These are phyloP conservation scores for Prinia subflava DNA, from an alignment of 2,113 vertebrate species.

Conservation along the genomic window DNA sequence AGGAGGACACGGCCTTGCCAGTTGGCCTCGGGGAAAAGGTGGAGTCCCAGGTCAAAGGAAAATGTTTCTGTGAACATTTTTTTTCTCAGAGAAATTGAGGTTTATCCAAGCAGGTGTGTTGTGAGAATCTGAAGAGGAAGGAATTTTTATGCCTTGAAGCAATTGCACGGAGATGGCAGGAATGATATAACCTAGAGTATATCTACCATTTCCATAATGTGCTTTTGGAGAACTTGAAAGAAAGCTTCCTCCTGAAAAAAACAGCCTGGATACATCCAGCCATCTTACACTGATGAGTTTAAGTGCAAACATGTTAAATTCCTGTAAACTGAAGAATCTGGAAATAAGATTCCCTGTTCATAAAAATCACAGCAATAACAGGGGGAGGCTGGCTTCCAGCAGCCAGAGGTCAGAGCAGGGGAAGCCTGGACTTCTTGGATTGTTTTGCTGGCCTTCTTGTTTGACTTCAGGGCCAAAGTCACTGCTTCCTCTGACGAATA, in stretches of 20 bases:
- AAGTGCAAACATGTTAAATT: neutral
- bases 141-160: conserved; percentile 55
- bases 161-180: conserved; percentile 21
- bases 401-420: neutral
- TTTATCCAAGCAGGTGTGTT: conserved; percentile 62
- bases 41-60: conserved; percentile 56
- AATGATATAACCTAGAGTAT: conserved; percentile 10
- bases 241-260: neutral
- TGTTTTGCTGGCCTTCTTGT: neutral
- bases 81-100: conserved; percentile 37
- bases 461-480: neutral
- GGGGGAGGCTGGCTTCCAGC: neutral
- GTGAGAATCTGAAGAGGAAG: conserved; percentile 62
- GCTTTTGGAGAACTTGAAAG: neutral
- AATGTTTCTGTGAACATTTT: conserved; percentile 46
- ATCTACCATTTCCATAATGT: neutral
- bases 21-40: conserved; percentile 41
- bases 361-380: neutral
- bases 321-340: neutral
- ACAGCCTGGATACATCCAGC: neutral
- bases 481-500: neutral
- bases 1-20: conserved; percentile 48
- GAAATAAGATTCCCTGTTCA: neutral
- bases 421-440: neutral
- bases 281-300: neutral